Conservation (phyloP, 2,797 vertebrate species). For the Molossus alvarezi region DNA sequence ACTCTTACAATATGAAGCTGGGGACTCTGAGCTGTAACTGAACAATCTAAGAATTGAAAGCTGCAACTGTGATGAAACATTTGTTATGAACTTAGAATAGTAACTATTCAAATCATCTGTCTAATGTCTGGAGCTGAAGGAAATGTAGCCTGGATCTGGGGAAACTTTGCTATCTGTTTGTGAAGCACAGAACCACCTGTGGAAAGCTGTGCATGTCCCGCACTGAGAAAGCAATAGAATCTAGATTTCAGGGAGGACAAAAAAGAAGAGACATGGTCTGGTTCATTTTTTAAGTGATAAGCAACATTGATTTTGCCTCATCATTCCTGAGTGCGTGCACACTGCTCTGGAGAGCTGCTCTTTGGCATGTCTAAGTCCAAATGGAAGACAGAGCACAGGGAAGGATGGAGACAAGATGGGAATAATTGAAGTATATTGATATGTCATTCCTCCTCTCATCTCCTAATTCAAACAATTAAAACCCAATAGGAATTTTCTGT, state of each 20-base stretch:
- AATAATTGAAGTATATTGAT: background rate
- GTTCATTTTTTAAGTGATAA: background rate
- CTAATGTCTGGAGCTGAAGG: constrained; percentile 27
- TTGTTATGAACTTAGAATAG: constrained; percentile 66
- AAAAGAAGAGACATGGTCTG: background rate
- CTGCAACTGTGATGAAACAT: constrained; percentile 39
- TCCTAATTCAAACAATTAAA: background rate
- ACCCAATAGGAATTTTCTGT: background rate
- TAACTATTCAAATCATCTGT: constrained; percentile 31
- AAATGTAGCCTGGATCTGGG: constrained; percentile 13
- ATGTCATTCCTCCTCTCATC: background rate
- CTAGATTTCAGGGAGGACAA: background rate
- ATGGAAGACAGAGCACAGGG: background rate
- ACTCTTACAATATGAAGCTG: constrained; percentile 47
- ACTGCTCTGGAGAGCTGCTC: background rate
- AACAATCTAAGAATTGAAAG: constrained; percentile 23
- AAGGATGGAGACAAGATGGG: background rate
- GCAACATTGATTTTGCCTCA: background rate
- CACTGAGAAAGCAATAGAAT: background rate
- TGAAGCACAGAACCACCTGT: background rate
- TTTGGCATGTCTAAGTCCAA: background rate
- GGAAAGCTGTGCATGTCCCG: background rate
- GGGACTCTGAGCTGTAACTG: constrained; percentile 62
- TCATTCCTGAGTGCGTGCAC: background rate
- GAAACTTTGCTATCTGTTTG: constrained; percentile 9